Evolutionary conservation across 2,888 invertebrate species (phyloP).

Genomic region (Dyspetes luteomarginatus): DNA sequence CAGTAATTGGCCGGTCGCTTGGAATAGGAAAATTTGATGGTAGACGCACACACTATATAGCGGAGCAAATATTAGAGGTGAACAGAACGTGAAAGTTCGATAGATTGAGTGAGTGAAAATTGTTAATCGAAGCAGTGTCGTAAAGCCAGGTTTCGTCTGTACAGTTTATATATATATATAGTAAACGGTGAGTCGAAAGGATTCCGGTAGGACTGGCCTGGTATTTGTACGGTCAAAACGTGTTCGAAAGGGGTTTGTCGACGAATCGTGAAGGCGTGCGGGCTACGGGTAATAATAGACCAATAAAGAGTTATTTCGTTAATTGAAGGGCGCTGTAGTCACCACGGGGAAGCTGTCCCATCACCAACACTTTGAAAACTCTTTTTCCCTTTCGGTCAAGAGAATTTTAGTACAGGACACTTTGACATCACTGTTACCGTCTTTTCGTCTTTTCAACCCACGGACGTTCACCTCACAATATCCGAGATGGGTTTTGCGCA

Average conservation of each 20-base stretch:
- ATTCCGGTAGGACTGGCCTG: too few species aligned
- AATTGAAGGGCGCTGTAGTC: slow-evolving; percentile 71
- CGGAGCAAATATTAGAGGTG: not conserved
- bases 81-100: not conserved
- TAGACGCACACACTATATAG: not conserved
- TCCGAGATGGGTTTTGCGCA: too few species aligned
- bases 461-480: not conserved
- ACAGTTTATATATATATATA: too few species aligned
- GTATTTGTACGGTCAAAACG: slow-evolving; percentile 38
- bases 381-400: slow-evolving; percentile 30
- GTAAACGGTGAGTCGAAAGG: too few species aligned
- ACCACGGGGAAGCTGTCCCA: slow-evolving; percentile 56
- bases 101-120: slow-evolving; percentile 13
- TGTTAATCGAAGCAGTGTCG: not conserved
- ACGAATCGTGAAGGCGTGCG: slow-evolving; percentile 64
- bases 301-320: slow-evolving; percentile 77
- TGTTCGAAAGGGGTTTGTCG: slow-evolving; percentile 51
- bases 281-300: slow-evolving; percentile 73
- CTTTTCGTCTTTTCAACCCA: slow-evolving; percentile 31
- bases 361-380: slow-evolving; percentile 48
- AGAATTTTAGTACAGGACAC: slow-evolving; percentile 24
- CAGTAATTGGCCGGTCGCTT: too few species aligned
- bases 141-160: not conserved
- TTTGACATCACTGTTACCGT: slow-evolving; percentile 47
- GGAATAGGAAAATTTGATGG: not conserved